A percentile compares a stretch with the other conserved stretches of the same genome.
Evolutionary conservation across 1,140 invertebrate genomes (phyloP).

Genomic region (Archivesica marissinica): DNA sequence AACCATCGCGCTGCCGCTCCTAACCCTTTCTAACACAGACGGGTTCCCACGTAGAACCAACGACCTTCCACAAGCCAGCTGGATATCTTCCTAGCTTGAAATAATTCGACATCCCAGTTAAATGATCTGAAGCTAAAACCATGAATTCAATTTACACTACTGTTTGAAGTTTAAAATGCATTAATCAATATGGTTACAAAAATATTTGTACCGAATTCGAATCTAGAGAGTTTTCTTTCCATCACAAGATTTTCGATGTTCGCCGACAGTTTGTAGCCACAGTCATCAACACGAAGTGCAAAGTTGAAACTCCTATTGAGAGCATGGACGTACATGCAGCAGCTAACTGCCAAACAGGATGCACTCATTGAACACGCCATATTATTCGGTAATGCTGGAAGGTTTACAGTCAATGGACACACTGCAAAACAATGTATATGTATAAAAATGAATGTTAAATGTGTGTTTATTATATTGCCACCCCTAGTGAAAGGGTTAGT

Average conservation of each 20-base stretch:
- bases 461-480: no score
- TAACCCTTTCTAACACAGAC: background rate
- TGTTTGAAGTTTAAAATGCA: background rate
- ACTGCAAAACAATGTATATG: background rate
- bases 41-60: no score
- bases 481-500: no score
- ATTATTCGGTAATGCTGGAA: background rate
- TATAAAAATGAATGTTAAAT: background rate
- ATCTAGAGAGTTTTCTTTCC: background rate
- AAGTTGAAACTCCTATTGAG: background rate
- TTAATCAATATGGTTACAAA: background rate
- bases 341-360: background rate
- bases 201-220: slow-evolving; percentile 18
- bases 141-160: background rate
- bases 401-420: background rate
- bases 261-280: background rate
- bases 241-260: slow-evolving; percentile 22
- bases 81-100: no score
- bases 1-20: background rate
- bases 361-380: background rate
- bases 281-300: slow-evolving; percentile 22
- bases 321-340: background rate
- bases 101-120: background rate
- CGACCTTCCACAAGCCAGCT: no score
- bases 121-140: background rate